Percentiles rank a stretch among this genome's conserved stretches.
phyloP scores from a whole-genome alignment of 1,140 invertebrate species.

The Bathynomus jamesi region DNA sequence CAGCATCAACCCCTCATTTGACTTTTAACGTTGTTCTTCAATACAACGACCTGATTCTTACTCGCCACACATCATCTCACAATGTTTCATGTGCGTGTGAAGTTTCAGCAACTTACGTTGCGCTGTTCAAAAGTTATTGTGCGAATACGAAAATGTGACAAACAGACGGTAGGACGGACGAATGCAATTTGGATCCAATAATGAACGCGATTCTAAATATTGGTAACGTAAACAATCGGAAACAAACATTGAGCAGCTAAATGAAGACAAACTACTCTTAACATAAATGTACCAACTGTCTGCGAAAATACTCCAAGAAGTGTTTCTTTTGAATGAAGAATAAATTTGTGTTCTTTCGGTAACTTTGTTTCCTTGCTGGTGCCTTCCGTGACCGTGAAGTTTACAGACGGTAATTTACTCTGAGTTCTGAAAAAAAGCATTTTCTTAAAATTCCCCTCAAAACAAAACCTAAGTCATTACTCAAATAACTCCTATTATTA shows the following conservation, averaged over 20 bases:
- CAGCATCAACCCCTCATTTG: too few species aligned
- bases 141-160: too few species aligned
- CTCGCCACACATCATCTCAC: too few species aligned
- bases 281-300: neutral
- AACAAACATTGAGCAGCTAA: slow-evolving; percentile 7
- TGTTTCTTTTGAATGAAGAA: slow-evolving; percentile 6
- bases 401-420: slow-evolving; percentile 10
- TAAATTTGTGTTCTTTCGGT: slow-evolving; percentile 11
- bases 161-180: too few species aligned
- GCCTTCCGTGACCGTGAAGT: slow-evolving; percentile 8
- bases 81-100: too few species aligned
- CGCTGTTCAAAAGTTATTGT: too few species aligned
- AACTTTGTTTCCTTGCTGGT: neutral
- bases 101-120: too few species aligned
- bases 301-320: slow-evolving; percentile 9
- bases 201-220: too few species aligned
- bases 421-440: neutral
- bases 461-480: neutral
- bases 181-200: too few species aligned
- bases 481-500: neutral
- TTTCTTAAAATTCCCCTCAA: neutral
- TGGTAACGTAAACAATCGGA: too few species aligned
- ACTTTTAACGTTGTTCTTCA: too few species aligned
- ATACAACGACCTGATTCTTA: too few species aligned
- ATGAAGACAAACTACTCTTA: slow-evolving; percentile 1